Percentiles rank a stretch among this genome's conserved stretches.
Evolutionary conservation across 2,888 invertebrate genomes (phyloP).

Genomic region (Entomobrya multifasciata): DNA sequence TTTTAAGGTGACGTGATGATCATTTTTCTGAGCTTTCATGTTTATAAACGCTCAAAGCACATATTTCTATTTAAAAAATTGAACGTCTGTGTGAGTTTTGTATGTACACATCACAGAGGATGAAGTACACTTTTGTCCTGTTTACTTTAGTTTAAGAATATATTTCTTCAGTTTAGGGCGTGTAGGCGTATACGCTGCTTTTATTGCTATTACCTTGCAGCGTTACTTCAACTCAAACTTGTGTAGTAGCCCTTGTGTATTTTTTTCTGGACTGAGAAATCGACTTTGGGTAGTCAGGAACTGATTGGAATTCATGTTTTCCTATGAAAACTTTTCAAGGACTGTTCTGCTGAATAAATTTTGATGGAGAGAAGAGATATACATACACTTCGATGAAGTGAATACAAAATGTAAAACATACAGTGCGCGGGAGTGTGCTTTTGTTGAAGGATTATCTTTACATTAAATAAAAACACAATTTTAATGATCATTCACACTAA

Average conservation of each 20-base stretch:
- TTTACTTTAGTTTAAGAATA: slow-evolving; percentile 27
- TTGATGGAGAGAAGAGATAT: slow-evolving; percentile 57
- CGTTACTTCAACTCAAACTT: not conserved
- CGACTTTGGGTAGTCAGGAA: slow-evolving; percentile 53
- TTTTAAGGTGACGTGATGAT: not conserved
- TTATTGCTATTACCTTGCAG: slow-evolving; percentile 35
- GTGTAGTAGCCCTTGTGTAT: slow-evolving; percentile 58
- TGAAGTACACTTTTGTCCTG: slow-evolving; percentile 44
- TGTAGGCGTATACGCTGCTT: slow-evolving; percentile 64
- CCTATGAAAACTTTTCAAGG: slow-evolving; percentile 61
- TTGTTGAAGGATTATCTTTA: slow-evolving; percentile 2
- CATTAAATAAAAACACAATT: slow-evolving; percentile 15
- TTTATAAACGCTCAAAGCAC: too few relatives aligned
- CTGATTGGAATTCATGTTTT: slow-evolving; percentile 72
- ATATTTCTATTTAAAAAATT: too few relatives aligned
- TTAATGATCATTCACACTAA: slow-evolving; percentile 10
- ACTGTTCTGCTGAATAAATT: slow-evolving; percentile 58
- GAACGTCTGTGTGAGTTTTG: not conserved
- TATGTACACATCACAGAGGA: not conserved
- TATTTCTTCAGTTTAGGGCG: slow-evolving; percentile 51
- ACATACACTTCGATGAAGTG: not conserved
- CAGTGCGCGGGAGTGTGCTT: not conserved
- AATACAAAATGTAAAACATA: not conserved
- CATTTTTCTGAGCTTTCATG: too few relatives aligned
- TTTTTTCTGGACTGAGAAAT: slow-evolving; percentile 66